Conservation (phyloP, 2,113 vertebrate species). For the Pholis gunnellus region DNA sequence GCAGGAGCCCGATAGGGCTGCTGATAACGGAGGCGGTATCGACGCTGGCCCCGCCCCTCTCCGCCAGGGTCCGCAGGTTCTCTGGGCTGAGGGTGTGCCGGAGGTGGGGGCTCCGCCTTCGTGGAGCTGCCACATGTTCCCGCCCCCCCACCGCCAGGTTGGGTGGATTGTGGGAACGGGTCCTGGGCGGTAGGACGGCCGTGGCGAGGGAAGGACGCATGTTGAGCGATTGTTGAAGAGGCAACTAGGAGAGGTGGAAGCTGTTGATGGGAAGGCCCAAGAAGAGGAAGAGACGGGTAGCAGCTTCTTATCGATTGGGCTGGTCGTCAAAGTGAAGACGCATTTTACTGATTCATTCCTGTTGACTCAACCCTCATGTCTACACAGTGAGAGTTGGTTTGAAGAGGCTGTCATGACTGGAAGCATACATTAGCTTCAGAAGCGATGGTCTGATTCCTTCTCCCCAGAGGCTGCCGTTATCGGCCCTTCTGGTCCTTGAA, state of each 20-base stretch:
- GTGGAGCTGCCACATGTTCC: slow-evolving; percentile 91
- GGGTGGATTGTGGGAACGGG: slow-evolving; percentile 81
- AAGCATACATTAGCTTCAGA: background rate
- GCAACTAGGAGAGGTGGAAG: slow-evolving; percentile 2
- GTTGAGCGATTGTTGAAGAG: slow-evolving; percentile 31
- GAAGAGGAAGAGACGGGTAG: background rate
- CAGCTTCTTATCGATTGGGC: background rate
- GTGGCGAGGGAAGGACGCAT: slow-evolving; percentile 87
- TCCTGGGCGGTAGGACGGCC: slow-evolving; percentile 83
- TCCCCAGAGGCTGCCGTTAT: background rate
- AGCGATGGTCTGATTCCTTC: background rate
- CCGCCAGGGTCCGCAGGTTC: slow-evolving; percentile 92
- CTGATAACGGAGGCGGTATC: slow-evolving; percentile 75
- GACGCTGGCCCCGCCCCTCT: slow-evolving; percentile 82
- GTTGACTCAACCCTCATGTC: slow-evolving; percentile 1
- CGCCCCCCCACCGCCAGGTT: slow-evolving; percentile 90
- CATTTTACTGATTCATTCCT: slow-evolving; percentile 12
- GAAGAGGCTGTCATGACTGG: background rate
- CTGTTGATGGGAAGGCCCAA: background rate
- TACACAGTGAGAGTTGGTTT: background rate
- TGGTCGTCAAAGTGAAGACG: background rate
- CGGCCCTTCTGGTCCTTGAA: background rate
- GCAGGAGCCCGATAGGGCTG: slow-evolving; percentile 84
- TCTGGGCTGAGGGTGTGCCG: slow-evolving; percentile 96
- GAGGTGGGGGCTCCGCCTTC: slow-evolving; percentile 92